Evolutionary conservation across 2,113 vertebrate species (phyloP), one percentile per base, ranked within the genome.

Genomic region (Brevimyrus niger): DNA sequence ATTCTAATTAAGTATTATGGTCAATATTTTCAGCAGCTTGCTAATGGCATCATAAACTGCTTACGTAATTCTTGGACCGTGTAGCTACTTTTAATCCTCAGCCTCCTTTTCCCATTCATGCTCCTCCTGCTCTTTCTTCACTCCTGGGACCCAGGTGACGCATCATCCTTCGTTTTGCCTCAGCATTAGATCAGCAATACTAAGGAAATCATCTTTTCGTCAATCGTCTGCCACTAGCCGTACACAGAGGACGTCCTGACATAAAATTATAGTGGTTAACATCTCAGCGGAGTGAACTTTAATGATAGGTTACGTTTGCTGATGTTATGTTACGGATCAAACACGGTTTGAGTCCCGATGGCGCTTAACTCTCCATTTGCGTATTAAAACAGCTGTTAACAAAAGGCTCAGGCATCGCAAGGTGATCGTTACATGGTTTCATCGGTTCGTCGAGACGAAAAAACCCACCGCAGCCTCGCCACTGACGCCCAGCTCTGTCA

Each of bases 181-280:
- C 6, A 82, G 31, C 31, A 42, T 44, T 19, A 44, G 38, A 44
- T 23, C 3, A 3, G 35, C 38, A 7, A 8, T 6, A 84, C 8
- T 19, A 84, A 84, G 82, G 38, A 84, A 84, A 47, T n/a, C 82
- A n/a, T 84, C 76, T 44, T 82, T 84, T 47, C 82, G 38, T 46
- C 82, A n/a, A n/a, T 42, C 44, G 21, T 46, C 82, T 84, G 42
- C 82, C 82, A 10, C 42, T 46, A 47, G 44, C 42, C 8, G 9
- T 23, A 47, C 31, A 48, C 23, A 8, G 38, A 80, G 91, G 89
- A 10, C 48, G 76, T 88, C 88, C 86, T n/a, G 82, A 84, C 7
- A 23, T 47, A n/a, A 84, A 84, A 84, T 84, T 84, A 84, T 9
- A 84, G 82, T 46, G 44, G 44, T 46, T 84, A 46, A 84, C 35